phyloP scores from a whole-genome alignment of 2,888 invertebrate genomes.

The Ectemnius lituratus region DNA sequence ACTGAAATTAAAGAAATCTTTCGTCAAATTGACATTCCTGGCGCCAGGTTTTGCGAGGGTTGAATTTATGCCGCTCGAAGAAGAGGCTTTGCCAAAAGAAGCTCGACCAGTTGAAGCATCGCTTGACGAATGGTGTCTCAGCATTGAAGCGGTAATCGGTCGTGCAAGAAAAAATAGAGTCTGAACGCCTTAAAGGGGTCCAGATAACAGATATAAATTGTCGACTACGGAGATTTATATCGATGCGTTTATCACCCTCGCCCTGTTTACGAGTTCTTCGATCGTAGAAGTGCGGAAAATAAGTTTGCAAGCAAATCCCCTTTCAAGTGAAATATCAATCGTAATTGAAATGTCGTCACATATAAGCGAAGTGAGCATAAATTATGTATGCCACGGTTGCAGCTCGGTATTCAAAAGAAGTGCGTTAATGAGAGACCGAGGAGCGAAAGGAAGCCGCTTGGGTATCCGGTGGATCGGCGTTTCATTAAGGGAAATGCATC shows the following conservation, averaged over 20 bases:
- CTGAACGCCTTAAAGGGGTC: neutral
- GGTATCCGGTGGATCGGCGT: neutral
- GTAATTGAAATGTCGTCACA: neutral
- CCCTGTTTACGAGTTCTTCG: neutral
- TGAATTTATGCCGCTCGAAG: neutral
- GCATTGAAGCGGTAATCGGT: neutral
- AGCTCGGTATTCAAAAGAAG: neutral
- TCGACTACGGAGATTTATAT: slow-evolving; percentile 8
- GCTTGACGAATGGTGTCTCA: neutral
- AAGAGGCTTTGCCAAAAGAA: too few species aligned
- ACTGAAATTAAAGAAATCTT: neutral
- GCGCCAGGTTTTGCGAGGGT: neutral
- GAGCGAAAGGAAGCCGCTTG: neutral
- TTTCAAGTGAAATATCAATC: slow-evolving; percentile 2
- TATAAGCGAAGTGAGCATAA: neutral
- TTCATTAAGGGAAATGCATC: neutral
- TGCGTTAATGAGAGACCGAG: slow-evolving; percentile 2
- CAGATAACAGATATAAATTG: slow-evolving; percentile 12
- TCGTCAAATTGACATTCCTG: slow-evolving; percentile 1
- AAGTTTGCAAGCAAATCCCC: neutral
- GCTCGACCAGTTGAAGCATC: neutral
- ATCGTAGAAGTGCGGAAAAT: neutral
- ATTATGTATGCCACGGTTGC: neutral
- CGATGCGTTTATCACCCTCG: neutral
- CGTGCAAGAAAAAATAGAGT: slow-evolving; percentile 1